Conservation (phyloP, 2,113 vertebrate species). For the Limanda limanda region DNA sequence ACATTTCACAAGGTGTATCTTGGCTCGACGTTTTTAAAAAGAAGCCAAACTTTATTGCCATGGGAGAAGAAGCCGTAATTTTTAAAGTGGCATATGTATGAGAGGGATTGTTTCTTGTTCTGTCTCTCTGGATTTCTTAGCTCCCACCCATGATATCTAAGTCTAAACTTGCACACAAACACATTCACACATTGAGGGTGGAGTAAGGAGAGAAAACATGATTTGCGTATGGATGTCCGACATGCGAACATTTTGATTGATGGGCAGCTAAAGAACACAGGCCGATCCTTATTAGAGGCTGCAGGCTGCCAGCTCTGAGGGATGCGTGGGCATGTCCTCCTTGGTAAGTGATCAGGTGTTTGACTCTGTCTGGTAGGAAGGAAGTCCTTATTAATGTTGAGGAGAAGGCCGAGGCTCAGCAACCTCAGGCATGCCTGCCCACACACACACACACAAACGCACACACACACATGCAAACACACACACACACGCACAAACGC, state of each 20-base stretch:
- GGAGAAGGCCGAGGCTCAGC: slow-evolving; percentile 72
- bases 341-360: slow-evolving; percentile 80
- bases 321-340: slow-evolving; percentile 76
- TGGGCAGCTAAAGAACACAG: slow-evolving; percentile 70
- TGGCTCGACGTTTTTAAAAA: slow-evolving; percentile 67
- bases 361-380: slow-evolving; percentile 82
- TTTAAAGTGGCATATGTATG: slow-evolving; percentile 54
- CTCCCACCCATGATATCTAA: slow-evolving; percentile 62
- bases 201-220: slow-evolving; percentile 66
- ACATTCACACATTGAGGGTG: slow-evolving; percentile 53
- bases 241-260: slow-evolving; percentile 67
- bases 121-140: slow-evolving; percentile 41
- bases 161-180: slow-evolving; percentile 54
- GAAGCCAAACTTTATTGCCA: slow-evolving; percentile 59
- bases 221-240: slow-evolving; percentile 69
- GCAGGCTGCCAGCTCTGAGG: slow-evolving; percentile 68
- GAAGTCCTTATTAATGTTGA: slow-evolving; percentile 81
- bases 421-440: slow-evolving; percentile 79
- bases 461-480: slow-evolving; percentile 14
- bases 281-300: slow-evolving; percentile 67
- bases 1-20: slow-evolving; percentile 72
- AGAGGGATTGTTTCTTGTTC: slow-evolving; percentile 58
- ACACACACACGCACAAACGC: slow-evolving; percentile 58
- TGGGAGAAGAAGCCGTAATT: slow-evolving; percentile 54
- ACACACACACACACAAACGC: slow-evolving; percentile 57